Conservation (phyloP, 2,888 invertebrate species). For the Dendrolimus pini region DNA sequence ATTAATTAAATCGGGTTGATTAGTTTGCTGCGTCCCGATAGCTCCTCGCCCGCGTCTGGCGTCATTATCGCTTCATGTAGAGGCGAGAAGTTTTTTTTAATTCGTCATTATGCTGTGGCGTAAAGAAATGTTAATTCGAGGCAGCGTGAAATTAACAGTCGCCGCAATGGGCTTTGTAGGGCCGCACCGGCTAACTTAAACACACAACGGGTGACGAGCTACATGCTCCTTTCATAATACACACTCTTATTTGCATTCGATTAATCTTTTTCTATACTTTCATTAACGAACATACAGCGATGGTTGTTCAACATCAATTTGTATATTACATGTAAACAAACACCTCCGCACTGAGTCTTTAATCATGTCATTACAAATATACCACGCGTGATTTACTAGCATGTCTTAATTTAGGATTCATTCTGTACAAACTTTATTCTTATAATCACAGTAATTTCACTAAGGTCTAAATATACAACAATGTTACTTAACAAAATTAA, state of each 20-base stretch:
- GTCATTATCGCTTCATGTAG: conserved; percentile 70
- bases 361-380: conserved; percentile 30
- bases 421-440: too few species aligned
- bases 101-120: conserved; percentile 76
- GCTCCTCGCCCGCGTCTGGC: conserved; percentile 34
- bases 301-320: conserved; percentile 67
- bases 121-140: conserved; percentile 78
- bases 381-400: conserved; percentile 2
- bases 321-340: conserved; percentile 31
- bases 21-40: conserved; percentile 57
- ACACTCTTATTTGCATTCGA: conserved; percentile 72
- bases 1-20: conserved; percentile 73
- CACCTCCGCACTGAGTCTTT: conserved; percentile 35
- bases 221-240: conserved; percentile 57
- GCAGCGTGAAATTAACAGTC: conserved; percentile 77
- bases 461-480: too few species aligned
- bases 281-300: conserved; percentile 53
- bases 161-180: conserved; percentile 69
- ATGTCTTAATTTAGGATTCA: conserved; percentile 9
- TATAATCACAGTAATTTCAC: too few species aligned
- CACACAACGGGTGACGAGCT: conserved; percentile 74
- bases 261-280: conserved; percentile 63
- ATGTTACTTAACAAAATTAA: too few species aligned
- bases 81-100: conserved; percentile 72
- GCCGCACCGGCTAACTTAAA: conserved; percentile 68